A percentile compares a stretch with the other conserved stretches of the same genome.
Evolutionary conservation across 2,113 vertebrate genomes (phyloP).

Genomic region (Planiliza haematocheilus): DNA sequence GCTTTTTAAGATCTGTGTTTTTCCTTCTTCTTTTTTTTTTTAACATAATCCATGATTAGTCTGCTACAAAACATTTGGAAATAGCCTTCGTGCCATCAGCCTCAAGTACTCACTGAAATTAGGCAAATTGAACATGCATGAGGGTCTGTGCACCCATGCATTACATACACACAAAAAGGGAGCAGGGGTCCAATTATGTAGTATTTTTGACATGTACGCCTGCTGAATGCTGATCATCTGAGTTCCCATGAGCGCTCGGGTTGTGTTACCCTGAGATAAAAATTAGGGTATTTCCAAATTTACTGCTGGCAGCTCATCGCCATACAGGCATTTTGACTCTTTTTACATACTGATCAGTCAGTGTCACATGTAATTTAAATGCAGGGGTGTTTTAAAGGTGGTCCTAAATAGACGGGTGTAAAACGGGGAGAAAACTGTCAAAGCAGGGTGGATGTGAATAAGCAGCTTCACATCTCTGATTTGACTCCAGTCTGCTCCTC

Average conservation of each 20-base stretch:
- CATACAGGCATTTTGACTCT: conserved; percentile 11
- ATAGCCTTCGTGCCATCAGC: conserved; percentile 23
- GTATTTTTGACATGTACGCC: conserved; percentile 25
- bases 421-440: conserved; percentile 43
- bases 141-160: conserved; percentile 19
- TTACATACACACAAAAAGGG: conserved; percentile 26
- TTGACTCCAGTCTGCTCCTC: conserved; percentile 50
- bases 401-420: conserved; percentile 26
- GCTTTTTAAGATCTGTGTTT: neutral
- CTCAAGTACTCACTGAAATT: conserved; percentile 32
- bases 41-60: conserved; percentile 32
- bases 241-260: conserved; percentile 18
- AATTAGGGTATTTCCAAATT: conserved; percentile 2
- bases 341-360: conserved; percentile 46
- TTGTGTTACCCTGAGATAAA: conserved; percentile 37
- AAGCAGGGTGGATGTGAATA: conserved; percentile 54
- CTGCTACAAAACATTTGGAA: conserved; percentile 21
- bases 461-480: conserved; percentile 54
- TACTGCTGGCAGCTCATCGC: conserved; percentile 4
- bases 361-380: conserved; percentile 41
- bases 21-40: neutral
- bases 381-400: conserved; percentile 7
- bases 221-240: conserved; percentile 22
- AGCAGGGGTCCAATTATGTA: conserved; percentile 33
- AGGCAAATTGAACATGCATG: conserved; percentile 41